A percentile compares a stretch with the other conserved stretches of the same genome.
These are phyloP conservation scores for Adoxophyes honmai DNA, from an alignment of 1,140 invertebrate genomes.

Conservation along the genomic window DNA sequence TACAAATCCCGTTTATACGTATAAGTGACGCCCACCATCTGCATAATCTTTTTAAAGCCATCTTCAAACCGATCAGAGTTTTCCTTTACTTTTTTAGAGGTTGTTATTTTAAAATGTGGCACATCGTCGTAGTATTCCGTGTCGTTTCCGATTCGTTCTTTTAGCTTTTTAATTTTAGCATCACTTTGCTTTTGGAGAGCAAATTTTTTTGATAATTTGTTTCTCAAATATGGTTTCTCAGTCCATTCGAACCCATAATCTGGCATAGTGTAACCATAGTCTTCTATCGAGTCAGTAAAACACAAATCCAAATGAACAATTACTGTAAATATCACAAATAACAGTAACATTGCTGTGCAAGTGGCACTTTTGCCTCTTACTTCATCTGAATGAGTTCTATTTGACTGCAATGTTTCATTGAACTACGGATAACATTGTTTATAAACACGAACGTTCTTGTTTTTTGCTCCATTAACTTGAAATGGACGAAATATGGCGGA, in stretches of 20 bases:
- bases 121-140: conserved; percentile 32
- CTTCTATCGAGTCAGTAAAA: not conserved
- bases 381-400: no score
- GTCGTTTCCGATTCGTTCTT: conserved; percentile 21
- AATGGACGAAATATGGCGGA: no score
- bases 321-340: not conserved
- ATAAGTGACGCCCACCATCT: conserved; percentile 40
- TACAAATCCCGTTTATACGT: conserved; percentile 38
- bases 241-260: not conserved
- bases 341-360: not conserved
- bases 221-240: not conserved
- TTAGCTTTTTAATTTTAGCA: conserved; percentile 18
- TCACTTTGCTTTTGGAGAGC: conserved; percentile 20
- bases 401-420: no score
- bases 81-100: conserved; percentile 14
- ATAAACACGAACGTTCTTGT: no score
- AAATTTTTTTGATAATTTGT: not conserved
- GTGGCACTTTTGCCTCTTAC: no score
- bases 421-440: no score
- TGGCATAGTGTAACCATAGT: not conserved
- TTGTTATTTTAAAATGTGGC: conserved; percentile 25
- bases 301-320: not conserved
- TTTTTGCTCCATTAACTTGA: no score
- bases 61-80: conserved; percentile 29
- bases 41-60: conserved; percentile 34